A percentile compares a stretch with the other conserved stretches of the same genome.
These are phyloP conservation scores for Leptocoma aspasia DNA, from an alignment of 2,113 vertebrate genomes.

Conservation along the genomic window DNA sequence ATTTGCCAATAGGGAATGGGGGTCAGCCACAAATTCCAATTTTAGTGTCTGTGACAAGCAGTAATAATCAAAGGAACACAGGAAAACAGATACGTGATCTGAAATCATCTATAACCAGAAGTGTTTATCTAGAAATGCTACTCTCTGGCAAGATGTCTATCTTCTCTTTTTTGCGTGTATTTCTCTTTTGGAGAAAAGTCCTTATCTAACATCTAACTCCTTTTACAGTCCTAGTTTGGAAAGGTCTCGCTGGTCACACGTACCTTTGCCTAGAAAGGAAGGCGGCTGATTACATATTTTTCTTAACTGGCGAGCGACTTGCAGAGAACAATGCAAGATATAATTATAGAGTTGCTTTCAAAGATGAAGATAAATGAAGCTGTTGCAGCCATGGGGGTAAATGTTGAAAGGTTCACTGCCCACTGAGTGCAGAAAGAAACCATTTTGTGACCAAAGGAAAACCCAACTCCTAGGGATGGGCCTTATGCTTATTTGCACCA, in stretches of 20 bases:
- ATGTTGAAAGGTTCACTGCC: conserved; percentile 36
- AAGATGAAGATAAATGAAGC: conserved; percentile 65
- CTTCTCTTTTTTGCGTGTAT: conserved; percentile 51
- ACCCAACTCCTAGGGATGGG: neutral
- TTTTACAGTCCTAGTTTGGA: conserved; percentile 68
- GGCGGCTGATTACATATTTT: conserved; percentile 66
- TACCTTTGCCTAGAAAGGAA: conserved; percentile 73
- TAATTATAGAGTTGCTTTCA: conserved; percentile 68
- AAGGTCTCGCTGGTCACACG: conserved; percentile 77
- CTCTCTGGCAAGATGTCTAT: conserved; percentile 72
- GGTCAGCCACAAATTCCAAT: conserved; percentile 75
- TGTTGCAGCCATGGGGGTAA: conserved; percentile 16
- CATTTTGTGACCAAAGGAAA: neutral
- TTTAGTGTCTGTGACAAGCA: conserved; percentile 71
- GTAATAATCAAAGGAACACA: conserved; percentile 76
- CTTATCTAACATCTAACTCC: conserved; percentile 72
- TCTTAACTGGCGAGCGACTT: conserved; percentile 52
- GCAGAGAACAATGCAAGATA: conserved; percentile 72
- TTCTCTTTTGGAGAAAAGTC: conserved; percentile 62
- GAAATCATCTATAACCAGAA: conserved; percentile 73
- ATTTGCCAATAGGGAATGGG: conserved; percentile 67
- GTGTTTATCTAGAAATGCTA: conserved; percentile 74
- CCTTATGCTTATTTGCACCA: neutral
- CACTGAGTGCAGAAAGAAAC: neutral
- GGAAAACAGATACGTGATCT: conserved; percentile 78